Evolutionary conservation across 2,797 vertebrate genomes (phyloP).

Genomic region (Enteromius trimaculatus): DNA sequence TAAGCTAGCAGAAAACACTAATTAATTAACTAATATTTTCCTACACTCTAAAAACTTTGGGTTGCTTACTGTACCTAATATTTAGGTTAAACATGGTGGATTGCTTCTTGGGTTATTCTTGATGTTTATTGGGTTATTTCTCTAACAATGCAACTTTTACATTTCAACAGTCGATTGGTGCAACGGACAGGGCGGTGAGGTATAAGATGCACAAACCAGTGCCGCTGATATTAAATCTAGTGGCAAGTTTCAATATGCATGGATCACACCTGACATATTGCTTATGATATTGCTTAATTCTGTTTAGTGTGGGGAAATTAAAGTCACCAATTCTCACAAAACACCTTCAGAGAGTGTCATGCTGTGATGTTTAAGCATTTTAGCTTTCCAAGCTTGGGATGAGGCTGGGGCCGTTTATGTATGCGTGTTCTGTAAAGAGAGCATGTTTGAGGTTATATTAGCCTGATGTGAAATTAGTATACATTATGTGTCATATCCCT

Average conservation of each 20-base stretch:
- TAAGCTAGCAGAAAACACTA: not conserved
- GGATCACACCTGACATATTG: not conserved
- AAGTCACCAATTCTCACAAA: conserved; percentile 8
- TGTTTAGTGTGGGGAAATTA: conserved; percentile 23
- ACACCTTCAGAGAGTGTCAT: conserved; percentile 8
- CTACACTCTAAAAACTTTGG: not conserved
- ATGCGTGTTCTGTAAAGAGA: conserved; percentile 59
- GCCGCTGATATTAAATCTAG: not conserved
- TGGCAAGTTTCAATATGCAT: not conserved
- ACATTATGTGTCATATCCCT: conserved; percentile 71
- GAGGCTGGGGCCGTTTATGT: conserved; percentile 23
- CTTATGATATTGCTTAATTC: not conserved
- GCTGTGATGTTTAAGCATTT: conserved; percentile 19
- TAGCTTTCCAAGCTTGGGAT: not conserved
- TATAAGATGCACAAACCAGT: not conserved
- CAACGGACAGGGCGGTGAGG: not conserved
- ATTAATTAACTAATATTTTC: not conserved
- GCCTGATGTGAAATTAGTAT: conserved; percentile 68
- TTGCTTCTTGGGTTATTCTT: not conserved
- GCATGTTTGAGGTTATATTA: conserved; percentile 56
- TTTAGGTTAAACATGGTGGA: not conserved
- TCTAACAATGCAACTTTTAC: not conserved
- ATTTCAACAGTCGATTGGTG: not conserved
- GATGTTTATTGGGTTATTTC: not conserved
- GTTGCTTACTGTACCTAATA: not conserved